A percentile compares a stretch with the other conserved stretches of the same genome.
These are phyloP conservation scores for Yponomeuta cagnagella DNA, from an alignment of 2,888 invertebrate genomes.

Conservation along the genomic window DNA sequence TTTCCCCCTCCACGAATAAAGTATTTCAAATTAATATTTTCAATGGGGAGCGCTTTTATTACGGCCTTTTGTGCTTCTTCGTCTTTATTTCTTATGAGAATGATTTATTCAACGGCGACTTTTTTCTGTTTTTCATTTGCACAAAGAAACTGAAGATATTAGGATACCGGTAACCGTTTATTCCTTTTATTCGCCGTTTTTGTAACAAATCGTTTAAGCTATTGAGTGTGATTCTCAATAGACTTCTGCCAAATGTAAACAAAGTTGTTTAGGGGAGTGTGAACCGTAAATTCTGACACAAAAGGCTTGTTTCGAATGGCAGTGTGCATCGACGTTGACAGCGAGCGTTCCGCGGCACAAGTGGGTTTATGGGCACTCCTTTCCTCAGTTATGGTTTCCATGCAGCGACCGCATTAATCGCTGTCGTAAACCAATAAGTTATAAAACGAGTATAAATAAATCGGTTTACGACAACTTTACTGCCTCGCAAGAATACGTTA, in stretches of 20 bases:
- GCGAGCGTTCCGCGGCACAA: constrained; percentile 15
- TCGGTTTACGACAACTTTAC: constrained; percentile 56
- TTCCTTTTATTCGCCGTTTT: constrained; percentile 11
- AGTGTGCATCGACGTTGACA: neutral
- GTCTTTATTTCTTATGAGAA: constrained; percentile 30
- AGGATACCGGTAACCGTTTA: neutral
- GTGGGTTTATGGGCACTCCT: constrained; percentile 18
- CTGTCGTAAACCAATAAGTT: constrained; percentile 57
- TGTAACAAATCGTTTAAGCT: constrained; percentile 13
- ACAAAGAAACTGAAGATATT: constrained; percentile 16
- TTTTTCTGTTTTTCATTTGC: constrained; percentile 24
- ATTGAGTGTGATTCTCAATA: constrained; percentile 12
- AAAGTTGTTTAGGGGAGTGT: constrained; percentile 8
- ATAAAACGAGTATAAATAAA: constrained; percentile 61
- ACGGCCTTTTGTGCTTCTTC: constrained; percentile 36
- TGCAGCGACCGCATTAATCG: constrained; percentile 50
- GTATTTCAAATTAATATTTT: constrained; percentile 58
- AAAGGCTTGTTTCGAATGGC: constrained; percentile 1
- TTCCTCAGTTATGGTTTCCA: constrained; percentile 37
- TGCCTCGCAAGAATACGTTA: constrained; percentile 54
- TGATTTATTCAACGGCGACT: constrained; percentile 32
- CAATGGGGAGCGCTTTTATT: constrained; percentile 47
- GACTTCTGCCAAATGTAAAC: constrained; percentile 9
- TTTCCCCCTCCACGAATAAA: constrained; percentile 45
- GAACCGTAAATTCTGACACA: neutral